Conservation (phyloP, 2,113 vertebrate species). For the Sarotherodon lohbergeri region DNA sequence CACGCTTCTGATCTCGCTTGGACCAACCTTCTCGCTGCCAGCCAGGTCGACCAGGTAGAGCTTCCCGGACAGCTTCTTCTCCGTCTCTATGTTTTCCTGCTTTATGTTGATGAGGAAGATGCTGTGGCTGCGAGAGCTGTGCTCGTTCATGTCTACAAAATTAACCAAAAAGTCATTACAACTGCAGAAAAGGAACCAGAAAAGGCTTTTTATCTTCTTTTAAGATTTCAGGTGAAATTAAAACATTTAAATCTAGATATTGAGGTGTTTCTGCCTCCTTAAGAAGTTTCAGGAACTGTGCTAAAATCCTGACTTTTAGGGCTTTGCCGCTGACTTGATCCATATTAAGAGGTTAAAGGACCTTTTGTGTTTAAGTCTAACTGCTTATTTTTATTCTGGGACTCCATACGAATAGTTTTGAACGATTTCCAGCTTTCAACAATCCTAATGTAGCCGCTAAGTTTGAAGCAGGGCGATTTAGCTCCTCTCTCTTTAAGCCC, state of each 20-base stretch:
- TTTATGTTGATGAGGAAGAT: conserved; percentile 97
- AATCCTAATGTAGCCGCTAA: neutral
- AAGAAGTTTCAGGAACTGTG: neutral
- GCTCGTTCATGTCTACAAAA: conserved; percentile 90
- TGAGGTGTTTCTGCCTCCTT: neutral
- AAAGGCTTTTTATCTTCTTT: neutral
- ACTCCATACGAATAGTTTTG: neutral
- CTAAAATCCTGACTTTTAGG: neutral
- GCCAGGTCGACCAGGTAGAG: conserved; percentile 94
- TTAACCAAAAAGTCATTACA: neutral
- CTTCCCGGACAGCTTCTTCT: conserved; percentile 94
- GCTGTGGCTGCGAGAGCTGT: conserved; percentile 97
- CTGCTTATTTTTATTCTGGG: neutral
- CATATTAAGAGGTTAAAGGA: neutral
- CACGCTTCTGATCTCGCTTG: neutral
- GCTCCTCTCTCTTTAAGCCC: no score
- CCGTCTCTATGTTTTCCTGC: conserved; percentile 92
- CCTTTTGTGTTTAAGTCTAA: neutral
- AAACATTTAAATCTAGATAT: neutral
- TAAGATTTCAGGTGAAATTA: neutral
- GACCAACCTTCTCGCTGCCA: conserved; percentile 89
- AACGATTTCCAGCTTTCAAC: neutral
- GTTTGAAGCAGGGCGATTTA: no score
- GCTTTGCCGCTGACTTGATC: neutral
- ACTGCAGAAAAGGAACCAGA: neutral